Percentiles rank a stretch among this genome's conserved stretches.
Evolutionary conservation across 2,888 invertebrate species (phyloP).

Genomic region (Thereva unica): DNA sequence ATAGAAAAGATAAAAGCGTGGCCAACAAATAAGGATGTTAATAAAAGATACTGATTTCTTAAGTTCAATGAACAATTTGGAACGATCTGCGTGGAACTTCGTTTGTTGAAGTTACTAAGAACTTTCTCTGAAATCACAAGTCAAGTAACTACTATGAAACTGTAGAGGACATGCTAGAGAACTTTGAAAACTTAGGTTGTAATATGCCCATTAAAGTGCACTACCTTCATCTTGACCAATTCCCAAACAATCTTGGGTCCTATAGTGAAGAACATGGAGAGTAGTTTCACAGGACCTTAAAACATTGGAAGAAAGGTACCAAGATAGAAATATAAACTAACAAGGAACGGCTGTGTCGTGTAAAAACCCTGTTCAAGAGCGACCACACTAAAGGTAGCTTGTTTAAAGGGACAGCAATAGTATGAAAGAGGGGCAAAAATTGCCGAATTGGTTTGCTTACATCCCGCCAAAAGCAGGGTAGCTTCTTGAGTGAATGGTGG

Average conservation of each 20-base stretch:
- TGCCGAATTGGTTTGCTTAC: too few relatives aligned
- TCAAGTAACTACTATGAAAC: conserved; percentile 4
- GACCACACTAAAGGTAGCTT: too few relatives aligned
- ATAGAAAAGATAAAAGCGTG: too few relatives aligned
- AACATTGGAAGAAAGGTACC: conserved; percentile 4
- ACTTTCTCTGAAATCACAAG: conserved; percentile 12
- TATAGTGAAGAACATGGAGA: not conserved
- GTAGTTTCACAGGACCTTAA: not conserved
- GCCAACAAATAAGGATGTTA: not conserved
- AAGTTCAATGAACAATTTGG: conserved; percentile 4
- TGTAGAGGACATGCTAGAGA: conserved; percentile 8
- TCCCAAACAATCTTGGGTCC: not conserved
- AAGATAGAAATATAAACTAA: not conserved
- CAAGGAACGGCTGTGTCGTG: not conserved
- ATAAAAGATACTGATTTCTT: conserved; percentile 12
- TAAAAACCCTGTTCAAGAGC: too few relatives aligned
- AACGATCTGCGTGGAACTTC: conserved; percentile 11
- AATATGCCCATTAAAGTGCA: not conserved
- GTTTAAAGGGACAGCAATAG: too few relatives aligned
- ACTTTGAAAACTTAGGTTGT: not conserved
- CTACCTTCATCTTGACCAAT: not conserved
- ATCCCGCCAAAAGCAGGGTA: too few relatives aligned
- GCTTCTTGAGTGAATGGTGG: too few relatives aligned
- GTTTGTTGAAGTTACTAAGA: conserved; percentile 10
- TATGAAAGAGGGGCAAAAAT: too few relatives aligned